Percentiles rank a stretch among this genome's conserved stretches.
phyloP scores from a whole-genome alignment of 2,888 invertebrate genomes.

The Melitaea athalia region DNA sequence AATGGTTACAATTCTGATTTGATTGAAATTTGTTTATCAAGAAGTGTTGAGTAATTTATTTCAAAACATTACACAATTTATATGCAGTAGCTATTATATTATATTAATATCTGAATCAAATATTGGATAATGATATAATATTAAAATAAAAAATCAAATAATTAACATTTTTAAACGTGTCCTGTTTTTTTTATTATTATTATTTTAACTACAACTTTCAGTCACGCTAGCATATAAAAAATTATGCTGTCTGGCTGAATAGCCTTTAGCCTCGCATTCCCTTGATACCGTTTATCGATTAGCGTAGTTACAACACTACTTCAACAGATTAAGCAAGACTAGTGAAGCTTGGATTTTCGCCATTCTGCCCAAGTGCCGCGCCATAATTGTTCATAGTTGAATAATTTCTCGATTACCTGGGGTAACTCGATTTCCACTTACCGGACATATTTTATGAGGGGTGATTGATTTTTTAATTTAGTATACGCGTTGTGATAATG shows the following conservation, averaged over 20 bases:
- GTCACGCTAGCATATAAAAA: slow-evolving; percentile 7
- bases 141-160: too few species aligned
- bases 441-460: slow-evolving; percentile 38
- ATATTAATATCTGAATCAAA: neutral
- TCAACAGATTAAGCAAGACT: slow-evolving; percentile 37
- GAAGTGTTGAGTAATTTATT: neutral
- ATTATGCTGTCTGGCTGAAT: slow-evolving; percentile 20
- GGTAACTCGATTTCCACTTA: slow-evolving; percentile 38
- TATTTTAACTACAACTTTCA: slow-evolving; percentile 7
- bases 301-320: slow-evolving; percentile 36
- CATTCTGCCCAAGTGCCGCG: slow-evolving; percentile 36
- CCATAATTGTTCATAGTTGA: slow-evolving; percentile 37
- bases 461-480: slow-evolving; percentile 28
- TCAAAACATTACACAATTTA: neutral
- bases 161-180: too few species aligned
- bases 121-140: neutral
- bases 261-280: slow-evolving; percentile 24
- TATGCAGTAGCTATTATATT: neutral
- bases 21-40: neutral
- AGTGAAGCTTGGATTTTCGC: slow-evolving; percentile 37
- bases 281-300: slow-evolving; percentile 34
- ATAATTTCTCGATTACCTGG: slow-evolving; percentile 41
- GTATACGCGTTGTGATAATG: slow-evolving; percentile 28
- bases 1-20: neutral
- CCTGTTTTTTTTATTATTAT: neutral